phyloP scores from a whole-genome alignment of 1,140 invertebrate species.

The Steinernema khuongi region DNA sequence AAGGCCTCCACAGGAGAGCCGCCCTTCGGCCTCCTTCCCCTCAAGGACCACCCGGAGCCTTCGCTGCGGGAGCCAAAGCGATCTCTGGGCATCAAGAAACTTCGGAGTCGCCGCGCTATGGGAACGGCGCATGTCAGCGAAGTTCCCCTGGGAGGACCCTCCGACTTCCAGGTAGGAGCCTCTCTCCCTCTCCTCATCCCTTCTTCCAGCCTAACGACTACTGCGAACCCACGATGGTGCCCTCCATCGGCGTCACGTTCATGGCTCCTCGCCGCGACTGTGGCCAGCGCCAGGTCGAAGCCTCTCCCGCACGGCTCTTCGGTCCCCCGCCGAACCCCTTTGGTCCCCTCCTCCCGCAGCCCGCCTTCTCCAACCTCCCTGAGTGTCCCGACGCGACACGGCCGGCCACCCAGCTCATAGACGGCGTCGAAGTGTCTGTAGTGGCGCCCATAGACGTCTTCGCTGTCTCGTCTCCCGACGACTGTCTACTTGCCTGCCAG shows the following conservation, averaged over 20 bases:
- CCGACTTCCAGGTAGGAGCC: neutral
- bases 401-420: neutral
- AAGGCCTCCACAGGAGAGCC: neutral
- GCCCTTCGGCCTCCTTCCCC: neutral
- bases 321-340: neutral
- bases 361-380: neutral
- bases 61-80: neutral
- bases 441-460: neutral
- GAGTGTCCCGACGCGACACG: neutral
- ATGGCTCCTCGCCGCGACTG: neutral
- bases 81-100: neutral
- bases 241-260: neutral
- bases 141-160: neutral
- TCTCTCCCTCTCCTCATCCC: too few species aligned
- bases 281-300: neutral
- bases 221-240: slow-evolving; percentile 1
- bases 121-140: neutral
- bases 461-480: neutral
- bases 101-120: neutral
- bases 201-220: slow-evolving; percentile 8
- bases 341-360: neutral
- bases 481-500: neutral
- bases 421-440: neutral
- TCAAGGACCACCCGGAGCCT: neutral
- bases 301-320: neutral